phyloP scores from a whole-genome alignment of 2,888 invertebrate species.

The Aspidiotus destructor region DNA sequence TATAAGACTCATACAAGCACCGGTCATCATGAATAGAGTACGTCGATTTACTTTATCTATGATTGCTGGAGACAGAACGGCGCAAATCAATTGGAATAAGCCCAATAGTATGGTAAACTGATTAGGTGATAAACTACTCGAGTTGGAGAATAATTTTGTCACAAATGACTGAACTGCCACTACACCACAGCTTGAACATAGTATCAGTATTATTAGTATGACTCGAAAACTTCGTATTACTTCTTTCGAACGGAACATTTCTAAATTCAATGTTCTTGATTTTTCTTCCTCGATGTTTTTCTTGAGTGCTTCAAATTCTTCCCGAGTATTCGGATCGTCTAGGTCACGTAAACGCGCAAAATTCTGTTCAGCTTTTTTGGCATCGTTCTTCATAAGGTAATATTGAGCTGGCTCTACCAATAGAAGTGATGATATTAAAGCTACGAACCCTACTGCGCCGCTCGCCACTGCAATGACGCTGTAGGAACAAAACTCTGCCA shows the following conservation, averaged over 20 bases:
- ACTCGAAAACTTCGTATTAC: not conserved
- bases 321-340: not conserved
- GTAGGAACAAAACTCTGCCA: not conserved
- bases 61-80: not conserved
- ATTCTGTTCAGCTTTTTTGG: not conserved
- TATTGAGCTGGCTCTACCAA: not conserved
- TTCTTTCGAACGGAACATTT: not conserved
- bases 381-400: not conserved
- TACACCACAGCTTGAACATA: not conserved
- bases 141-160: not conserved
- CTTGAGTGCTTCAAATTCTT: not conserved
- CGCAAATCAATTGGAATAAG: not conserved
- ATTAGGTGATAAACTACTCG: not conserved
- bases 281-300: not conserved
- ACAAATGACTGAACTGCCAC: not conserved
- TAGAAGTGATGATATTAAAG: not conserved
- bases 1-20: not conserved
- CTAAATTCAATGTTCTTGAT: not conserved
- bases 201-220: not conserved
- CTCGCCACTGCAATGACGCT: not conserved
- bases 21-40: not conserved
- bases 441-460: not conserved
- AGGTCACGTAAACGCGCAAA: not conserved
- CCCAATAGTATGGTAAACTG: not conserved
- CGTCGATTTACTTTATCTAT: not conserved